Base-by-base conservation (phyloP, 1,140 invertebrate genomes). In the Tetragonula clypearis region DNA sequence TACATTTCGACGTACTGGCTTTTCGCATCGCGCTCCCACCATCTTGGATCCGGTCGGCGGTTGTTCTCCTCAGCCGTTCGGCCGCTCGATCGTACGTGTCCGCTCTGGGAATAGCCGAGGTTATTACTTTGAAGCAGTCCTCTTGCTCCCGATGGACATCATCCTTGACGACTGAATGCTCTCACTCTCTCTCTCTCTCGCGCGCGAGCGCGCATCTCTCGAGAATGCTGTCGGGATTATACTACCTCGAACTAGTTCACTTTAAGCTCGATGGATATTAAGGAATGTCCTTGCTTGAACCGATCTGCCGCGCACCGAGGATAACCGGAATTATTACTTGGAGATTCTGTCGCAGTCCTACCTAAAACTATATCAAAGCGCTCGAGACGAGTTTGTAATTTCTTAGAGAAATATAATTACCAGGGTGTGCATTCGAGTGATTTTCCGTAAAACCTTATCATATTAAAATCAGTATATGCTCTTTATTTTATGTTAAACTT, bases 1-100 rank as follows among this genome's bases (percentile, higher is more conserved):
- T 74, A 79, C 77, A 66, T 85, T 74, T 80, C 26, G 83, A 80
- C 58, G 78, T 73, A 58, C 26, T 69, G 58, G 23, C 49, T 49
- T 62, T 60, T 72, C 83, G 56, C 41, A 71, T 71, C 15, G 53
- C 19, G 66, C 68, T 53, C 74, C 30, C 65, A 69, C 74, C 74
- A 69, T 69, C 74, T 78, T 83, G 82, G n/a, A 30, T 19, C 23
- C 19, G 49, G 30, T 60, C 58, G 62, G 23, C 56, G 60, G n/a
- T 62, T 62, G 55, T 69, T 68, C 41, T 79, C 66, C 41, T 79
- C 66, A 56, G 5, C 41, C 56, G 68, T 6, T 49, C 30, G n/a
- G 9, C 41, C 56, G 68, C 23, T 41, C 76, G 41, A 78, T 66
- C 62, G 5, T 68, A 69, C 65, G 26, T 78, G 35, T 3, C 26